Base-by-base conservation (phyloP, 2,113 vertebrate genomes). In the Gobio gobio region DNA sequence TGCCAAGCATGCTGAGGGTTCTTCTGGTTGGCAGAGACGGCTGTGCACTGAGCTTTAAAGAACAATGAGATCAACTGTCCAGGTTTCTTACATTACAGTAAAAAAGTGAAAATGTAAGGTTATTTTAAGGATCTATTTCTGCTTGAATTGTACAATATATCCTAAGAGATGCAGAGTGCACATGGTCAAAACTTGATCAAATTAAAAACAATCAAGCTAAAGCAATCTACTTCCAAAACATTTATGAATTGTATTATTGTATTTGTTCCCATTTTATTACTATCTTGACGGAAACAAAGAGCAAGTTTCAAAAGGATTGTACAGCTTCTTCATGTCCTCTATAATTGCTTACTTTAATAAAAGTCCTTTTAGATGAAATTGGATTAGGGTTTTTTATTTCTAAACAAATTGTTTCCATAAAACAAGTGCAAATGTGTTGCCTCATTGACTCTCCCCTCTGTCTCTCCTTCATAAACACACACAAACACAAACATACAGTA, bases 31-130 rank as follows among this genome's bases (percentile, higher is more conserved):
- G 22, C 76, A 78, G 76, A 43, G 36, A 26, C n/a, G 12, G 20
- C 20, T 59, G 33, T 59, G 18, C 76, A 79, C 36, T 16, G 73
- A 75, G 45, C 47, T 26, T 74, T 49, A 51, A 54, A 54, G 45
- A 29, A 76, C 43, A 73, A 73, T 29, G 47, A 56, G 75, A 77
- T 56, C 7, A 77, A n/a, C 33, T 22, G 16, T 77, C 75, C 75
- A 77, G 51, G 10, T 54, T 29, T 58, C 74, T 56, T 22, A 58
- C 22, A 40, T 13, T 14, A 56, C 18, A 58, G 18, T 49, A 1
- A n/a, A 59, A 33, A 78, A 1, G 20, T 54, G 20, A 33, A 40
- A 22, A 14, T 76, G 47, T 29, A 29, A 29, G 29, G 29, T 20
- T 75, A 26, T 75, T 59, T 43, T 24, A 59, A 14, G 76, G 6